Base-by-base conservation (phyloP, 2,888 invertebrate species). In the Plebejus melissa region DNA sequence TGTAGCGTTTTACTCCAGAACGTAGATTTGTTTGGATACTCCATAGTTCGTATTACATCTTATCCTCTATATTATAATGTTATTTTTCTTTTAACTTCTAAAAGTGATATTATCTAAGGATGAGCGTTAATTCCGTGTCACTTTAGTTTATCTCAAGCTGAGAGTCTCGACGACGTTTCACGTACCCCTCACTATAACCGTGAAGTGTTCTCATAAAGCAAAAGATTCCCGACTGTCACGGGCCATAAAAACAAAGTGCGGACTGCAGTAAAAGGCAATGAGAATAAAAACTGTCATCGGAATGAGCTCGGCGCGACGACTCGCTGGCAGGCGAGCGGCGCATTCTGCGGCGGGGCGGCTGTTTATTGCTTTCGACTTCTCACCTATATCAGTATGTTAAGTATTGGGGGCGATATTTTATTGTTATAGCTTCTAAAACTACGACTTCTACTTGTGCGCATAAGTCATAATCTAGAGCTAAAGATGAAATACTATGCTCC, bases 251-350 rank as follows among this genome's bases (percentile, higher is more conserved):
- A 46, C 16, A 32, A 72, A 72, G 72, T 72, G 72, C 50, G 72
- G 50, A 50, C 28, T 50, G 54, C 32, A 54, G 72, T 50, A 50
- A 65, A 71, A 32, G 72, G 72, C 50, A 50, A 50, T 50, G 13
- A 72, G 22, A 50, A 72, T 72, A 54, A 54, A 65, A 72, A 72
- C 50, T 46, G 71, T 71, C 71, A 71, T 71, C 71, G 71, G 71
- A 71, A 46, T 71, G 71, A 71, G 65, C 41, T 28, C 71, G 41
- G 71, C 46, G 71, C 70, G 46, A 46, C 46, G 71, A n/a, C 38
- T 70, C 70, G 32, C 65, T 65, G 65, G 65, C 16, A 65, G 65
- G 11, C 50, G 50, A 3, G 50, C 13, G 32, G 65, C 65, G 65
- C 70, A 70, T 70, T 70, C 70, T 41, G 70, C 41, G 70, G 69